phyloP scores from a whole-genome alignment of 1,140 invertebrate species.

The Leptonema lineaticorne region DNA sequence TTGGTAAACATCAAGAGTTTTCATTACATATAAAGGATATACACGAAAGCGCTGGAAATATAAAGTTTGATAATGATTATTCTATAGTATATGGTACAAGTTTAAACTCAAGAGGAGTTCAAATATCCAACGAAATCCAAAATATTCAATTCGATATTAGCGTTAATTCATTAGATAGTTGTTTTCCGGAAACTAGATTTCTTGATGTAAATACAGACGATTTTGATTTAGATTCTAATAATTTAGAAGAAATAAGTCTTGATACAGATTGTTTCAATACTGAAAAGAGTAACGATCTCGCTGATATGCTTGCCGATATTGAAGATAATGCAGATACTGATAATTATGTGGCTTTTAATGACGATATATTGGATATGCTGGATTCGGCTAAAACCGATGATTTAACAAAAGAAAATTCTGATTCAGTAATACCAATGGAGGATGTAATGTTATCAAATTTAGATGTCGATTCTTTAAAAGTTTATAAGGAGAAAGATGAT shows the following conservation, averaged over 20 bases:
- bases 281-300: neutral
- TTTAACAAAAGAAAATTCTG: neutral
- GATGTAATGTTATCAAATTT: neutral
- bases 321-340: neutral
- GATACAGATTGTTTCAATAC: constrained; percentile 4
- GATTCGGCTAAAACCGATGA: neutral
- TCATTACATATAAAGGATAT: constrained; percentile 15
- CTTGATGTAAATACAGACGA: constrained; percentile 7
- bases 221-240: neutral
- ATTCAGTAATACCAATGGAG: neutral
- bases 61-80: constrained; percentile 1
- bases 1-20: constrained; percentile 6
- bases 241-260: constrained; percentile 1
- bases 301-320: neutral
- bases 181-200: constrained; percentile 1
- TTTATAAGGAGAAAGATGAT: neutral
- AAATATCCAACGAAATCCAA: too few relatives aligned
- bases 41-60: constrained; percentile 6
- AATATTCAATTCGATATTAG: neutral
- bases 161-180: neutral
- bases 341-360: neutral
- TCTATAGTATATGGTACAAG: constrained; percentile 3
- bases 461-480: neutral
- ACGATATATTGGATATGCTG: constrained; percentile 8
- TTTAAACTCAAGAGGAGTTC: neutral